Evolutionary conservation across 2,113 vertebrate species (phyloP).

Genomic region (Centropus bengalensis): DNA sequence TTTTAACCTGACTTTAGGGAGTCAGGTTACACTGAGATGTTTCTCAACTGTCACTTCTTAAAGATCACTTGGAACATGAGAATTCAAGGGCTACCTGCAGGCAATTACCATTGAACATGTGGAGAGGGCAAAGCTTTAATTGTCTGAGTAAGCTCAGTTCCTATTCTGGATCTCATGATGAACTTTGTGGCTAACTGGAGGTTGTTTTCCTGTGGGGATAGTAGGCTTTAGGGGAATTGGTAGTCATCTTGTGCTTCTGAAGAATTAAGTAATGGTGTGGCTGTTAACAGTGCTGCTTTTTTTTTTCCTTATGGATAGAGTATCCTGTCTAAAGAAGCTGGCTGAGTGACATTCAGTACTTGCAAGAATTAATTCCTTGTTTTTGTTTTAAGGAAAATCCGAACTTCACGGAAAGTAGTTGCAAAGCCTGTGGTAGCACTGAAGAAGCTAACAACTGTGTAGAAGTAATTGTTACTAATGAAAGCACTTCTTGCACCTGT

Average conservation of each 20-base stretch:
- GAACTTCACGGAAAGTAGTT: slow-evolving; percentile 82
- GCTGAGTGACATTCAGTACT: neutral
- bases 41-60: neutral
- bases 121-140: neutral
- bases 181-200: neutral
- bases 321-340: neutral
- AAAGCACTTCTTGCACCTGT: slow-evolving; percentile 87
- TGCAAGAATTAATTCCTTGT: neutral
- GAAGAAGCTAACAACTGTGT: slow-evolving; percentile 79
- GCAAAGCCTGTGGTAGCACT: slow-evolving; percentile 85
- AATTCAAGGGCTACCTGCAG: neutral
- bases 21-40: neutral
- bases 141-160: neutral
- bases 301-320: neutral
- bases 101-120: neutral
- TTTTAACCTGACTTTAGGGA: neutral
- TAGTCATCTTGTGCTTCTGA: neutral
- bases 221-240: neutral
- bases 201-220: neutral
- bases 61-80: neutral
- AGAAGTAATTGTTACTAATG: slow-evolving; percentile 83
- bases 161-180: neutral
- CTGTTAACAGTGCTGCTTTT: neutral
- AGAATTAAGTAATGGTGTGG: neutral
- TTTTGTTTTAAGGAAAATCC: slow-evolving; percentile 79